Evolutionary conservation across 2,797 vertebrate species (phyloP), one percentile per base, ranked within the genome.

Genomic region (Melanogrammus aeglefinus): DNA sequence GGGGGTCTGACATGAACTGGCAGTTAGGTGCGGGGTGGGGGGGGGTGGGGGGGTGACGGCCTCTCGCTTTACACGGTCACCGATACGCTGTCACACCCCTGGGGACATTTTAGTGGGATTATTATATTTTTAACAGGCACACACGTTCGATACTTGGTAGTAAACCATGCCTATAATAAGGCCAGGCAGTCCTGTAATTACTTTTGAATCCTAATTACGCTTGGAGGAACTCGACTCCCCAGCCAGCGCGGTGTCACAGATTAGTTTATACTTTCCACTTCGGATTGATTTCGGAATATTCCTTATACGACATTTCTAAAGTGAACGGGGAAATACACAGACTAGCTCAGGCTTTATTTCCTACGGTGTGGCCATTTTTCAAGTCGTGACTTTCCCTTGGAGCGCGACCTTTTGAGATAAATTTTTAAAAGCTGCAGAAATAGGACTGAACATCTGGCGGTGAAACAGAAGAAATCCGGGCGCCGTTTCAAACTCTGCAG

Each of bases 11-110:
- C 21, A 24, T 24, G 57, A 24, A 24, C 21, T 63, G 21, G 57
- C 21, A 21, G 57, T 63, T n/a, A 63, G 1, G 51, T 18, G 51
- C 18, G 51, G 21, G 57, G 21, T 21, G 51, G 21, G 51, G 51
- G 51, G n/a, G n/a, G 51, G 21, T 6, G 21, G 21, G 18, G 21
- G 57, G 57, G 80, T 81, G 81, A 69, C 63, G 47, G 36, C 69
- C 16, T 74, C 36, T 70, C 75, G 33, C 73, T 77, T 76, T 16
- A 51, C 74, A 82, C 75, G 82, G 77, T 84, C 80, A 85, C 75
- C 13, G 6, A 80, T 74, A 76, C 77, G 76, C 72, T 76, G 76
- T 76, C 2, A 63, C 57, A n/a, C 57, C 57, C n/a, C 57, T 63
- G 6, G 57, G 57, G 57, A 63, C 57, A 8, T 63, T 63, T 63